Evolutionary conservation across 2,888 invertebrate genomes (phyloP), one percentile per base, ranked within the genome.

Genomic region (Patella caerulea): DNA sequence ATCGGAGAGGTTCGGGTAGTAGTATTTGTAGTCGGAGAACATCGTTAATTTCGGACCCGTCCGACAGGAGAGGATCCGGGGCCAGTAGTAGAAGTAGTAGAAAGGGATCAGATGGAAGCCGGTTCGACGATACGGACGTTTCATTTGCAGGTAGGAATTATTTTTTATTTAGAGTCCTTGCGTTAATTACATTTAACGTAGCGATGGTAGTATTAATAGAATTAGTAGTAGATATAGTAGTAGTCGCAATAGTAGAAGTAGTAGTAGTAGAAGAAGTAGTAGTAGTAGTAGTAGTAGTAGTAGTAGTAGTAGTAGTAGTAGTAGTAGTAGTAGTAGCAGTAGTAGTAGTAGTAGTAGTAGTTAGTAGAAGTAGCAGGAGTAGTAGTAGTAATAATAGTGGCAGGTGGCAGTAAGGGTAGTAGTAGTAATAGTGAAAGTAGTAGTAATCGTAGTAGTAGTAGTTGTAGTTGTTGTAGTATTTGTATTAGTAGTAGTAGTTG

Each of bases 101-200:
- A 24, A 88, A 88, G 79, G 87, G 87, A 52, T 88, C 88, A 5
- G 88, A 88, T 75, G 87, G 87, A 14, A 88, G 87, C 77, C 81
- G 87, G 73, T 85, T 86, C 72, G 88, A 88, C 34, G 88, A 88
- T 77, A 87, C 88, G 9, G 88, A 88, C 70, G 87, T 87, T 77
- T 79, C 87, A 45, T 79, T 88, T n/a, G 88, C 87, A 73, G 88
- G 88, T 88, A 78, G 79, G 81, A 53, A 71, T 53, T 3, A 17
- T 69, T 19, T 45, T 45, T 45, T 45, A 45, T 0, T 70, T 70
- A 29, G 29, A 14, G 3, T 1, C 70, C 14, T 17, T 14, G 14
- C 12, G 0, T 17, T 17, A 14, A 12, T 17, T n/a, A 19, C 3
- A 4, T 70, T 17, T n/a, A 19, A 17, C 14, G 19, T 45, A 45